A percentile compares a stretch with the other conserved stretches of the same genome.
Evolutionary conservation across 2,888 invertebrate species (phyloP).

Genomic region (Drosophila prolongata): DNA sequence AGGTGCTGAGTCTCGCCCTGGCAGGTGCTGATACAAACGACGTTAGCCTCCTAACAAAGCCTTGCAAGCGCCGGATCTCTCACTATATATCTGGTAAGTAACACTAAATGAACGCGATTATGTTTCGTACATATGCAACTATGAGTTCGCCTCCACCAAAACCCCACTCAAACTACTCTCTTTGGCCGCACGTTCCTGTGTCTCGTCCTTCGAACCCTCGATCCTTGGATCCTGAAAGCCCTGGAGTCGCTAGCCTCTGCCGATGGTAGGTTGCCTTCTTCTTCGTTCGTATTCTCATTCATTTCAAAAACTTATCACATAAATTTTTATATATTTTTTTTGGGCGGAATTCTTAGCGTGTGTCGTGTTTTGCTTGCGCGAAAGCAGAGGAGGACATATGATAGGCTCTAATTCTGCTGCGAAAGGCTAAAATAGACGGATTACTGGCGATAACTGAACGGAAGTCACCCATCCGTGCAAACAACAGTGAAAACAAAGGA

Average conservation of each 20-base stretch:
- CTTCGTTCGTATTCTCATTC: conserved; percentile 35
- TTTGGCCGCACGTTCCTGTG: conserved; percentile 33
- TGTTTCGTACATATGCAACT: conserved; percentile 44
- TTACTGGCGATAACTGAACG: conserved; percentile 32
- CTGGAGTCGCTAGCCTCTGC: conserved; percentile 15
- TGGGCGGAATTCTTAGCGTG: conserved; percentile 80
- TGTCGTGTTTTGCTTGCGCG: conserved; percentile 57
- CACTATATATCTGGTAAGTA: conserved; percentile 54
- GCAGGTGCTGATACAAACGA: conserved; percentile 47
- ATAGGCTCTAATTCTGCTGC: conserved; percentile 41
- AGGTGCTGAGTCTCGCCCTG: conserved; percentile 38
- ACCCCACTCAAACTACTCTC: conserved; percentile 19
- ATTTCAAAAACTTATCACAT: conserved; percentile 82
- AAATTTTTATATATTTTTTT: conserved; percentile 71
- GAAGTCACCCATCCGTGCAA: conserved; percentile 21
- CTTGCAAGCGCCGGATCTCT: conserved; percentile 31
- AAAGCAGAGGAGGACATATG: conserved; percentile 57
- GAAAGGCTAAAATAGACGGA: conserved; percentile 71
- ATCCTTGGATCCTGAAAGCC: neutral
- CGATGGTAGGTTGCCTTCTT: conserved; percentile 7
- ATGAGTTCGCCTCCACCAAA: conserved; percentile 28
- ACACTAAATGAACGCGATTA: conserved; percentile 57
- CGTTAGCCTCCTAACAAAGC: conserved; percentile 52
- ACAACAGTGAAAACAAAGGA: conserved; percentile 24
- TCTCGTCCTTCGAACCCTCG: neutral